These are phyloP conservation scores for Xestia rhomboidea DNA, from an alignment of 2,888 invertebrate species.

Conservation along the genomic window DNA sequence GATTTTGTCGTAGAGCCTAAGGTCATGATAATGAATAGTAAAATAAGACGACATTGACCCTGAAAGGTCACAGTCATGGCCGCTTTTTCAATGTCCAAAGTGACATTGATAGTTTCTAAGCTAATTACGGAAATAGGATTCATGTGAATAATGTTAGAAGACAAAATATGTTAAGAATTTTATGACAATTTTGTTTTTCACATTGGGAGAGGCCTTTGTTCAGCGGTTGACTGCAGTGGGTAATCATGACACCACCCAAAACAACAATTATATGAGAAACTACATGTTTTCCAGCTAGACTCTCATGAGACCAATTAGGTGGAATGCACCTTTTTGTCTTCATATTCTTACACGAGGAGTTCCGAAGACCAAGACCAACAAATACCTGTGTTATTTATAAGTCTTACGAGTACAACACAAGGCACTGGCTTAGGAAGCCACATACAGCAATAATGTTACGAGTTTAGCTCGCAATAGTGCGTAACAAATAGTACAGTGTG, in stretches of 20 bases:
- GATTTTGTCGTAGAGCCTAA: slow-evolving; percentile 49
- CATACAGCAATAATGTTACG: slow-evolving; percentile 53
- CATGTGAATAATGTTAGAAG: slow-evolving; percentile 14
- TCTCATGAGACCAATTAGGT: background rate
- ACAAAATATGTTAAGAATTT: slow-evolving; percentile 5
- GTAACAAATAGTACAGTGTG: slow-evolving; percentile 56
- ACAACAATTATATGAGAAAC: background rate
- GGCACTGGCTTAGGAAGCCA: slow-evolving; percentile 62
- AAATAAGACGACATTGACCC: slow-evolving; percentile 51
- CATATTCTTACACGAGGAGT: slow-evolving; percentile 7
- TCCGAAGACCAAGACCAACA: slow-evolving; percentile 32
- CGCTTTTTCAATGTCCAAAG: slow-evolving; percentile 27
- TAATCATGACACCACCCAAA: background rate
- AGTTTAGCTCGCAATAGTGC: slow-evolving; percentile 52
- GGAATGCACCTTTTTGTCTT: background rate
- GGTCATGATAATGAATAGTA: slow-evolving; percentile 51
- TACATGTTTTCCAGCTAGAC: background rate
- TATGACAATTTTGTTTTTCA: background rate
- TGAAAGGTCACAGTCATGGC: slow-evolving; percentile 58
- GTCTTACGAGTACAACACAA: slow-evolving; percentile 50
- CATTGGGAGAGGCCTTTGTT: background rate
- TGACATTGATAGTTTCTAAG: slow-evolving; percentile 34
- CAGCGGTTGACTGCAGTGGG: too few relatives aligned
- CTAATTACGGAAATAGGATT: slow-evolving; percentile 48
- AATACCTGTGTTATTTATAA: slow-evolving; percentile 55